These are phyloP conservation scores for Brachyhypopomus gauderio DNA, from an alignment of 2,113 vertebrate genomes.

Conservation along the genomic window DNA sequence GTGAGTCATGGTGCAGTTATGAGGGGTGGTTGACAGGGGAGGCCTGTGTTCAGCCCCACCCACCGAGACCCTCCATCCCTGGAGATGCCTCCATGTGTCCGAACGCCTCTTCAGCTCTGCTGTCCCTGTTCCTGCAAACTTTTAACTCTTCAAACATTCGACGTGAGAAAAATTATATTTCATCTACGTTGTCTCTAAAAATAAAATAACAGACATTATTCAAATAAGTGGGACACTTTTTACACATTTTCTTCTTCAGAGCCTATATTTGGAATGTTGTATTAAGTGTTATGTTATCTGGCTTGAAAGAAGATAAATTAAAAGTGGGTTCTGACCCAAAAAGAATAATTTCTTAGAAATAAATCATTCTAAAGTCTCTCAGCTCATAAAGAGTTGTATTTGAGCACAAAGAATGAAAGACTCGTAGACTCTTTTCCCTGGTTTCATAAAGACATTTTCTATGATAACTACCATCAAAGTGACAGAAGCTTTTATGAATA, in stretches of 20 bases:
- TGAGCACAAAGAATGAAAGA: constrained; percentile 45
- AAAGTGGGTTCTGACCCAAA: constrained; percentile 33
- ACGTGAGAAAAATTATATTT: background rate
- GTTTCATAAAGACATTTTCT: constrained; percentile 67
- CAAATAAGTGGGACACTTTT: background rate
- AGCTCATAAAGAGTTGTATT: constrained; percentile 41
- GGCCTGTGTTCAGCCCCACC: background rate
- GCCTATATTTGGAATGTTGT: background rate
- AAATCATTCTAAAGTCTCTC: constrained; percentile 20
- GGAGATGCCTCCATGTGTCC: background rate
- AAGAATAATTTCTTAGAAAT: background rate
- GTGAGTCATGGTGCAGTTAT: background rate
- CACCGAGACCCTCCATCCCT: constrained; percentile 9
- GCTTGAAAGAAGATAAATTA: constrained; percentile 41
- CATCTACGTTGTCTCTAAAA: too few species aligned
- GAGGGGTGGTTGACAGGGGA: background rate
- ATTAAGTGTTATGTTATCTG: background rate
- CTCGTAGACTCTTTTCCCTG: constrained; percentile 52
- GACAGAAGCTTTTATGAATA: constrained; percentile 73
- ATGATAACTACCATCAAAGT: constrained; percentile 71
- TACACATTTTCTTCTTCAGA: background rate
- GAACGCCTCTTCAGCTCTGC: background rate
- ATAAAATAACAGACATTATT: background rate
- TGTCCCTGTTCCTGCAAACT: background rate
- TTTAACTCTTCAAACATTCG: background rate